Conservation (phyloP, 2,888 invertebrate genomes). For the Synanthedon vespiformis region DNA sequence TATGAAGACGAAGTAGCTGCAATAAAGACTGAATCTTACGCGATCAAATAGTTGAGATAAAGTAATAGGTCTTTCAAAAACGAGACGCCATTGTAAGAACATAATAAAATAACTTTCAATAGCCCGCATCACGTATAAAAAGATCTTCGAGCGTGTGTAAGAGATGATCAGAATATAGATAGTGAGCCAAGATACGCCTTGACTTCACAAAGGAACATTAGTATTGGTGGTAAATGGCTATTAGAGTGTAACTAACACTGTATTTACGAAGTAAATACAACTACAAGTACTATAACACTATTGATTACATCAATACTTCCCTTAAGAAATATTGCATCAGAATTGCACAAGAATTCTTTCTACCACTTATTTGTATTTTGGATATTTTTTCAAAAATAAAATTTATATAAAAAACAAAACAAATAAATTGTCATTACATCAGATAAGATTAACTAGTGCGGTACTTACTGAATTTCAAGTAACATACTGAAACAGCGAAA, state of each 20-base stretch:
- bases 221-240: constrained; percentile 30
- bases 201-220: constrained; percentile 33
- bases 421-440: too few species aligned
- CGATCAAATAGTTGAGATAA: neutral
- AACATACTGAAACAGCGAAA: too few species aligned
- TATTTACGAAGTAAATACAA: neutral
- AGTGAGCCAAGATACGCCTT: constrained; percentile 24
- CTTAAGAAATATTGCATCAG: too few species aligned
- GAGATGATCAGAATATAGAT: constrained; percentile 22
- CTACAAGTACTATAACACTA: too few species aligned
- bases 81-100: neutral
- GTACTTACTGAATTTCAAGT: too few species aligned
- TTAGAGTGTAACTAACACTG: constrained; percentile 13
- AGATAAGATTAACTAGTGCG: too few species aligned
- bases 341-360: too few species aligned
- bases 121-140: constrained; percentile 9
- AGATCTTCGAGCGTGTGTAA: constrained; percentile 20
- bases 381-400: too few species aligned
- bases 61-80: neutral
- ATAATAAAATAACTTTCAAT: neutral
- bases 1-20: neutral
- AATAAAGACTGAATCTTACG: neutral
- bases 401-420: too few species aligned
- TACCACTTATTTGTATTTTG: too few species aligned
- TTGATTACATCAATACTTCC: too few species aligned